Evolutionary conservation across 2,888 invertebrate genomes (phyloP), one percentile per base, ranked within the genome.

Genomic region (Tethea ocularis): DNA sequence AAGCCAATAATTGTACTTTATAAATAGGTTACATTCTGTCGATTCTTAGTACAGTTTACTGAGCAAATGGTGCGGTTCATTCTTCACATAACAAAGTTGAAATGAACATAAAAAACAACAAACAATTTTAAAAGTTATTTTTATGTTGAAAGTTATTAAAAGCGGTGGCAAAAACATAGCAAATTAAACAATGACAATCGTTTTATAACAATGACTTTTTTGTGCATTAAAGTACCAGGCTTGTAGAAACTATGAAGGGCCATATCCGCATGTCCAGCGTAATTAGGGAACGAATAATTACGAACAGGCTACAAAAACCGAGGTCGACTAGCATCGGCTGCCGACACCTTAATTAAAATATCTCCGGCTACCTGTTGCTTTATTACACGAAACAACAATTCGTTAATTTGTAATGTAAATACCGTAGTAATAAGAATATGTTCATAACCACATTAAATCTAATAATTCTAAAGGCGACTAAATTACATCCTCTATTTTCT

Each of bases 191-290:
- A 38, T n/a, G 38, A 38, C 38, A 15, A 38, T 38, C 17, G 22
- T 59, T 52, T 26, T 36, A 26, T 60, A 55, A 63, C 62, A 62
- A 66, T 61, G 58, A 57, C 53, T 64, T 72, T 75, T 76, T 75
- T 71, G 66, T 65, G 33, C 51, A 24, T 57, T 57, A 56, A 57
- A 59, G 63, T 67, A 73, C 68, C 68, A 70, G 72, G 74, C 70
- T 60, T 57, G 51, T 62, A 71, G 70, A 60, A 46, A 17, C 55
- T 52, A 36, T 33, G 36, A 60, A 57, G 66, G 61, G 61, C 62
- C 61, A 59, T 61, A 56, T 63, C 58, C 60, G 61, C 52, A 36
- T 61, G 64, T 63, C 56, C 63, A 57, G 54, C 29, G 36, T 52
- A 61, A 58, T n/a, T 59, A 24, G 38, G 60, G 62, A 59, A 46